These are phyloP conservation scores for Oegoconia quadripuncta DNA, from an alignment of 2,888 invertebrate genomes.

Conservation along the genomic window DNA sequence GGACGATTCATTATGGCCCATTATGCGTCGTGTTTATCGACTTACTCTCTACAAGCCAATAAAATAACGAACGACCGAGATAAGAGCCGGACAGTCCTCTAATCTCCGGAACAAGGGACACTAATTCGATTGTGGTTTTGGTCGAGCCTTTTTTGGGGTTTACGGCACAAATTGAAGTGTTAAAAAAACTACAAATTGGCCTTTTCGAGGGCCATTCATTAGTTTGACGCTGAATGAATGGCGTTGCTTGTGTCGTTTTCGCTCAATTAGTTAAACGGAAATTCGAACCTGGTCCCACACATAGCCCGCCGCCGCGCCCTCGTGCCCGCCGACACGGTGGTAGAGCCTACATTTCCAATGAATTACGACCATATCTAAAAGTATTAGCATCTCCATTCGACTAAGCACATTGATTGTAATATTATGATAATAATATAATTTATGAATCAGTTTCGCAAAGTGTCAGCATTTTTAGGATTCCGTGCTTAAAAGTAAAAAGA, in stretches of 20 bases:
- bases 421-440: conserved; percentile 7
- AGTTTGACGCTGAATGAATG: conserved; percentile 71
- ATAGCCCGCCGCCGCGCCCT: conserved; percentile 24
- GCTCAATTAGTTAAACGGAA: conserved; percentile 77
- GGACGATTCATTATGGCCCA: conserved; percentile 78
- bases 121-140: conserved; percentile 80
- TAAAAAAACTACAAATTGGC: conserved; percentile 78
- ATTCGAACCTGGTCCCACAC: conserved; percentile 45
- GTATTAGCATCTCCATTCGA: conserved; percentile 11
- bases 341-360: neutral
- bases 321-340: conserved; percentile 5
- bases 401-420: conserved; percentile 3
- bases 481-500: no score
- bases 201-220: conserved; percentile 75
- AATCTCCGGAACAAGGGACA: conserved; percentile 79
- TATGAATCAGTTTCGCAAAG: neutral
- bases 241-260: conserved; percentile 73
- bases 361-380: conserved; percentile 10
- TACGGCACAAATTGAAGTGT: conserved; percentile 78
- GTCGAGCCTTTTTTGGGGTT: conserved; percentile 73
- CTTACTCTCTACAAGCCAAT: conserved; percentile 77
- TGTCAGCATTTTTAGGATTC: no score
- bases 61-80: conserved; percentile 79
- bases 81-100: conserved; percentile 76
- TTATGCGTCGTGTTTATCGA: conserved; percentile 78